Evolutionary conservation across 2,888 invertebrate genomes (phyloP), one percentile per base, ranked within the genome.

Genomic region (Bedellia somnulentella): DNA sequence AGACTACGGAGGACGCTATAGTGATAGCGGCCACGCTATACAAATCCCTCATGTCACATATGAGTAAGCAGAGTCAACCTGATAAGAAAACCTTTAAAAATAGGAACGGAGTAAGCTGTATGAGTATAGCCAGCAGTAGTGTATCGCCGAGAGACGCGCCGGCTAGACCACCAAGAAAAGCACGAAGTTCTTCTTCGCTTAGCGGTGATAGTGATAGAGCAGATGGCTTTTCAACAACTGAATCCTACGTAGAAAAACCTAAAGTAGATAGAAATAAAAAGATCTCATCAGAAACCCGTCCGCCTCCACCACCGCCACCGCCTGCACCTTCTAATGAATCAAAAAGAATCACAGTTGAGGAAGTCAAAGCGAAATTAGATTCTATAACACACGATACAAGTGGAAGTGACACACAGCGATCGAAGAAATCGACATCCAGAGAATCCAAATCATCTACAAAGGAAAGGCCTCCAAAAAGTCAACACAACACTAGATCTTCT

Each of bases 1-100:
- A 87, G 59, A 87, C 87, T 46, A 87, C 91, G 17, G 92, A 93
- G 67, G 93, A 93, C 61, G 93, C 93, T 37, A 88, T 93, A 22
- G 90, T 92, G 1, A 89, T 93, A 45, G 93, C 93, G 9, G 93
- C 93, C 27, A 93, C 92, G 38, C 77, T 93, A 42, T 93, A 93
- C 67, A 89, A 92, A 64, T 90, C 90, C 18, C 76, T 93, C 32
- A 86, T 93, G 76, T 85, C 89, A 35, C 87, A 87, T 50, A 87
- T 89, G 78, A 85, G 83, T 56, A 77, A 80, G 35, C 75, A 73
- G 41, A 70, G 70, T 37, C 70, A 71, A 43, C 48, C 40, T 40
- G 67, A 71, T 41, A 80, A 67, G 43, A 82, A 80, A 46, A 82
- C 78, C 45, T 81, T 79, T 13, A 85, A 79, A 52, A 89, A 81